Percentiles rank a stretch among this genome's conserved stretches.
Evolutionary conservation across 2,888 invertebrate species (phyloP).

Genomic region (Meandrusa payeni): DNA sequence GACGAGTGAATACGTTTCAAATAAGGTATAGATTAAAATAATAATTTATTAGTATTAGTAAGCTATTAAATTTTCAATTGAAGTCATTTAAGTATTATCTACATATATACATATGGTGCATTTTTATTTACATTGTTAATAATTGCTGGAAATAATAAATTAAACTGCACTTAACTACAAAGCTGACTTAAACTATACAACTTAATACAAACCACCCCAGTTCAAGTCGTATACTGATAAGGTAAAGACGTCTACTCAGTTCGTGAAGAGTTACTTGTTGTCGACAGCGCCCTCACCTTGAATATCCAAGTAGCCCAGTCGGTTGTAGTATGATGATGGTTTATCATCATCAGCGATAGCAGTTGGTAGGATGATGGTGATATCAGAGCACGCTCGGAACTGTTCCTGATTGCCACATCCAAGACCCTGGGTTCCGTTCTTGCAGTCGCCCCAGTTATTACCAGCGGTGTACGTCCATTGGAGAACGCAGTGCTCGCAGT

Average conservation of each 20-base stretch:
- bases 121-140: background rate
- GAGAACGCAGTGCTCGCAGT: constrained; percentile 89
- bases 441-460: constrained; percentile 89
- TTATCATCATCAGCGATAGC: constrained; percentile 33
- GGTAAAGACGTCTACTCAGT: constrained; percentile 23
- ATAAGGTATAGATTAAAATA: too few species aligned
- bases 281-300: constrained; percentile 18
- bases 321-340: constrained; percentile 34
- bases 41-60: too few species aligned
- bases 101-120: constrained; percentile 13
- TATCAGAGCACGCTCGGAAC: constrained; percentile 91
- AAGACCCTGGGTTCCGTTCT: constrained; percentile 85
- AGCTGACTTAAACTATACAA: background rate
- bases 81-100: constrained; percentile 2
- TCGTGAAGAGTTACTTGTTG: constrained; percentile 5
- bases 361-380: constrained; percentile 80
- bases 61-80: too few species aligned
- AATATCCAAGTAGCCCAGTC: constrained; percentile 38
- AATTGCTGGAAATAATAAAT: background rate
- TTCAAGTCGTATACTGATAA: constrained; percentile 17
- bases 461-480: constrained; percentile 94
- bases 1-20: too few species aligned
- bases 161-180: background rate
- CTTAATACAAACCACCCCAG: constrained; percentile 3
- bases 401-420: constrained; percentile 94